Evolutionary conservation across 2,888 invertebrate species (phyloP), one percentile per base, ranked within the genome.

Genomic region (Neelides folsomi): DNA sequence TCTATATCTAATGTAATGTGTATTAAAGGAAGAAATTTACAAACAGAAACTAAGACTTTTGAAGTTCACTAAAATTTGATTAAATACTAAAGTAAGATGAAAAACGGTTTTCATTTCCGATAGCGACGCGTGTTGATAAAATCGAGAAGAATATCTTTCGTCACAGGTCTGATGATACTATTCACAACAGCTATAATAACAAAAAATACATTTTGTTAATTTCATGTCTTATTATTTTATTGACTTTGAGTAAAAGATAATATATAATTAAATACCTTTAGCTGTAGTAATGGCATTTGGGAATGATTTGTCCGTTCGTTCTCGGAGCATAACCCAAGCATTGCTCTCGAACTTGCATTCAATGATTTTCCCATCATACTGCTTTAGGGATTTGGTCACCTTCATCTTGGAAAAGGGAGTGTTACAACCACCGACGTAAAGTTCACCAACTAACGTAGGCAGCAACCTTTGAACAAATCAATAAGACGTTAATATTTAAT

Each of bases 301-400:
- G 71, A 80, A 87, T 0, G 90, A 88, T 73, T 99, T 99, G 71
- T 99, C 98, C 0, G 87, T 92, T 60, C 98, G 75, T 69, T 93
- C 88, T 53, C 97, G 77, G 88, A 99, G 87, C 69, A 87, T 93
- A 48, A 82, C 78, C 98, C 98, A 99, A 35, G 65, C 65, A 37
- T 79, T 76, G 59, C 81, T 77, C 57, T 89, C 86, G 66, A 73
- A 82, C 65, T 81, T 84, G 72, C 98, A 99, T 74, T 99, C 98
- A 47, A 99, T 80, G 52, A 99, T 98, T 73, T 95, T 94, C 66
- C 85, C 84, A 72, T 98, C 78, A 47, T 87, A 74, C 37, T 84
- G 79, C 65, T 80, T 81, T 5, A 93, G 68, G 1, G 79, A 77
- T 68, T 85, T 89, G 0, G 79, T 84, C n/a, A 81, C 77, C 69